Percentiles rank a stretch among this genome's conserved stretches.
Evolutionary conservation across 2,888 invertebrate genomes (phyloP).

Genomic region (Acronicta leporina): DNA sequence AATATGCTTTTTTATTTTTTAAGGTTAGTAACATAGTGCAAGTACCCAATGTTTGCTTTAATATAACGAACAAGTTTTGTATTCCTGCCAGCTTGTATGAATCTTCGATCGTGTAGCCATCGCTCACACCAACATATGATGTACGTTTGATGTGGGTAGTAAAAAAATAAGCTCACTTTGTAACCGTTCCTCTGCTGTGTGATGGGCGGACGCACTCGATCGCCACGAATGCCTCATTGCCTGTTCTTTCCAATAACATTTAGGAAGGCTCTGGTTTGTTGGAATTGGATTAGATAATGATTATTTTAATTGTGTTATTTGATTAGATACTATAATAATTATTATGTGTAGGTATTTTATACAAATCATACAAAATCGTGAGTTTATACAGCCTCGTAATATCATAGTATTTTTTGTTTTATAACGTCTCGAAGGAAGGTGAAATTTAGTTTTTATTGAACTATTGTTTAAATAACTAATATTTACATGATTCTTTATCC

Average conservation of each 20-base stretch:
- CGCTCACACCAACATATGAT: conserved; percentile 10
- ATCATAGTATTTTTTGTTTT: background rate
- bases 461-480: background rate
- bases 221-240: conserved; percentile 53
- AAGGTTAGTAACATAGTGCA: conserved; percentile 65
- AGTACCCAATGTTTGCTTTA: conserved; percentile 78
- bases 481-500: conserved; percentile 37
- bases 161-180: conserved; percentile 23
- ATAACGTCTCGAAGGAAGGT: background rate
- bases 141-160: conserved; percentile 34
- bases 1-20: conserved; percentile 72
- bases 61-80: conserved; percentile 66
- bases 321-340: too few relatives aligned
- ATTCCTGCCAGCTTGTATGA: conserved; percentile 65
- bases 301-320: conserved; percentile 12
- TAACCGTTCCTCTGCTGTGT: conserved; percentile 37
- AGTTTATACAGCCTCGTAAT: conserved; percentile 14
- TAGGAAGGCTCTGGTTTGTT: conserved; percentile 35
- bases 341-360: conserved; percentile 5
- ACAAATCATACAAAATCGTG: conserved; percentile 22
- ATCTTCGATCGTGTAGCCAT: conserved; percentile 26
- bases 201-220: conserved; percentile 43
- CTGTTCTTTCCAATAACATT: conserved; percentile 68
- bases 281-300: conserved; percentile 37
- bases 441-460: background rate